Conservation (phyloP, 1,140 invertebrate genomes). For the Gonatopus flavifemur region DNA sequence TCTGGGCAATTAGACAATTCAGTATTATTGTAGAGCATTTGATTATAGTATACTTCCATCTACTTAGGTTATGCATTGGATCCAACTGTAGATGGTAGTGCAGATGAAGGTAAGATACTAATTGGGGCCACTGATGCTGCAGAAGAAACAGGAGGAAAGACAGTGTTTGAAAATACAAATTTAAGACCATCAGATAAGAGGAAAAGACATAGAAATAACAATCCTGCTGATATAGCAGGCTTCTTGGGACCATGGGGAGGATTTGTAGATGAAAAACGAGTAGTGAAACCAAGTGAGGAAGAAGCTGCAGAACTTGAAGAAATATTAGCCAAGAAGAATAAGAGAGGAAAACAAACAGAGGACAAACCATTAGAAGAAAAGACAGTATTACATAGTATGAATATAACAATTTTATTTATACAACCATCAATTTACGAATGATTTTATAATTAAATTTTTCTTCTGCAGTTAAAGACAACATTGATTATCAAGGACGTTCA, state of each 20-base stretch:
- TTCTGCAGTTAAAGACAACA: conserved; percentile 81
- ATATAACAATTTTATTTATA: conserved; percentile 7
- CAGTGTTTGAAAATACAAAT: conserved; percentile 85
- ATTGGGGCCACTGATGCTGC: conserved; percentile 68
- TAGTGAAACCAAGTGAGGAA: conserved; percentile 88
- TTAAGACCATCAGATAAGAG: conserved; percentile 79
- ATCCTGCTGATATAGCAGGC: conserved; percentile 90
- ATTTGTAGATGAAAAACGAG: conserved; percentile 85
- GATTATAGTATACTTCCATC: conserved; percentile 8
- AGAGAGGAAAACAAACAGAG: conserved; percentile 79
- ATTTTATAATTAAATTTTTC: conserved; percentile 5
- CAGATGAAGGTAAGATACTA: conserved; percentile 65
- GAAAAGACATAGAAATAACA: conserved; percentile 88
- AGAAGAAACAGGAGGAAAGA: conserved; percentile 71
- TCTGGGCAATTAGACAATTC: no score
- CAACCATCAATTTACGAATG: neutral
- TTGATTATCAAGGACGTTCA: conserved; percentile 96
- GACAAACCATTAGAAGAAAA: conserved; percentile 95
- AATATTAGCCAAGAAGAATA: conserved; percentile 89
- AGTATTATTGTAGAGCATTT: no score
- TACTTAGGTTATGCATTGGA: conserved; percentile 87
- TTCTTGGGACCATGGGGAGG: conserved; percentile 97
- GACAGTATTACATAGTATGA: conserved; percentile 89
- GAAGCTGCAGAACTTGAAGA: conserved; percentile 92
- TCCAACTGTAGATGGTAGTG: conserved; percentile 77